phyloP scores from a whole-genome alignment of 37 sponge, comb jelly and placozoan species.

The Tethya wilhelma region DNA sequence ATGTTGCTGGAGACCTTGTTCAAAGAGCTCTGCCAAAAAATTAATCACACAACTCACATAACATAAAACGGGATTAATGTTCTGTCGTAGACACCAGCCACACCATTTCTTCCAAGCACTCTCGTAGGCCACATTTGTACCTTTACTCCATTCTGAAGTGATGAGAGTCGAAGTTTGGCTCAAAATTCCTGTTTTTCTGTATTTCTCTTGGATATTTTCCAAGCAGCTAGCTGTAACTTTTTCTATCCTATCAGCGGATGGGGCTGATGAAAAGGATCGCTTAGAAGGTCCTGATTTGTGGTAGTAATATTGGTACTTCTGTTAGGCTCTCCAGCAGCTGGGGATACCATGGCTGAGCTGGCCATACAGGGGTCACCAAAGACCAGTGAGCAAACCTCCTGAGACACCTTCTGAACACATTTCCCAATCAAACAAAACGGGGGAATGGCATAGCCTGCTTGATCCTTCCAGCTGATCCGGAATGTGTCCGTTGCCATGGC shows the following conservation, averaged over 20 bases:
- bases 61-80: slow-evolving; percentile 20
- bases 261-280: neutral
- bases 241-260: neutral
- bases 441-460: slow-evolving; percentile 9
- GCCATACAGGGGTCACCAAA: slow-evolving; percentile 16
- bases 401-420: slow-evolving; percentile 15
- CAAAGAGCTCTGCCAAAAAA: slow-evolving; percentile 38
- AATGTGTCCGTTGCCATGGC: slow-evolving; percentile 7
- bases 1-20: slow-evolving; percentile 31
- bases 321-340: neutral
- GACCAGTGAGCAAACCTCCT: neutral
- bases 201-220: slow-evolving; percentile 3
- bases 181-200: neutral
- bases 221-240: neutral
- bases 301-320: neutral
- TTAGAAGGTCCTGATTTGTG: neutral
- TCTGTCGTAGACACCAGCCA: slow-evolving; percentile 16
- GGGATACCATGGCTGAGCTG: neutral
- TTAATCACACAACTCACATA: neutral
- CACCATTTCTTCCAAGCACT: slow-evolving; percentile 19
- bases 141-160: slow-evolving; percentile 19
- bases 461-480: neutral
- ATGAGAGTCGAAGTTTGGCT: neutral
- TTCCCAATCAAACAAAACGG: slow-evolving; percentile 9
- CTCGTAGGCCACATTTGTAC: slow-evolving; percentile 24